Conservation (phyloP, 2,888 invertebrate species). For the Tanypteryx hageni region DNA sequence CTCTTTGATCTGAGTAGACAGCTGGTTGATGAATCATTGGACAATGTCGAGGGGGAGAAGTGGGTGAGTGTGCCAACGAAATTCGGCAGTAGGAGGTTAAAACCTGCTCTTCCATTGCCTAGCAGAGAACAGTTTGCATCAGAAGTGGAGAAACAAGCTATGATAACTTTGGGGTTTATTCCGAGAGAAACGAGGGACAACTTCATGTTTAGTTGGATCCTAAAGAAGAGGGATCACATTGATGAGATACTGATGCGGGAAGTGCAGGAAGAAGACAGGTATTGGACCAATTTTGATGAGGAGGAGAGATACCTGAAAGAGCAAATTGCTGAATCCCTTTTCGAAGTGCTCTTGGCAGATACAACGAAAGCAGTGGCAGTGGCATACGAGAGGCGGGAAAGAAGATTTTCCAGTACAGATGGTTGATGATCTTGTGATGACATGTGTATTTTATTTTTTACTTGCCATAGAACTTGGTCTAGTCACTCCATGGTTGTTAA, state of each 20-base stretch:
- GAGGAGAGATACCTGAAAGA: constrained; percentile 84
- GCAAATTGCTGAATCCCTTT: constrained; percentile 77
- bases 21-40: constrained; percentile 76
- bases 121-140: constrained; percentile 76
- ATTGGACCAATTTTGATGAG: constrained; percentile 85
- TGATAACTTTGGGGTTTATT: constrained; percentile 77
- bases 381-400: neutral
- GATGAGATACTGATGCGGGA: constrained; percentile 85
- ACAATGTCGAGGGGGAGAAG: constrained; percentile 58
- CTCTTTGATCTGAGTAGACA: constrained; percentile 82
- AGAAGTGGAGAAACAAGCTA: constrained; percentile 77
- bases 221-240: constrained; percentile 83
- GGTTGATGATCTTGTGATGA: neutral
- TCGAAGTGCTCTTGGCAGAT: constrained; percentile 77
- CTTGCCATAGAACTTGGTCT: neutral
- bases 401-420: constrained; percentile 13
- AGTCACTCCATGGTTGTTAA: constrained; percentile 22
- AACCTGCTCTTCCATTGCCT: constrained; percentile 73
- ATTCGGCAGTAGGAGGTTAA: constrained; percentile 77
- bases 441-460: neutral
- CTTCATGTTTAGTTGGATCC: constrained; percentile 80
- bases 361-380: constrained; percentile 70
- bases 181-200: constrained; percentile 78
- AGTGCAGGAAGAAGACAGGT: constrained; percentile 83
- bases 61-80: constrained; percentile 72